These are phyloP conservation scores for Phthorimaea operculella DNA, from an alignment of 1,140 invertebrate genomes.

Conservation along the genomic window DNA sequence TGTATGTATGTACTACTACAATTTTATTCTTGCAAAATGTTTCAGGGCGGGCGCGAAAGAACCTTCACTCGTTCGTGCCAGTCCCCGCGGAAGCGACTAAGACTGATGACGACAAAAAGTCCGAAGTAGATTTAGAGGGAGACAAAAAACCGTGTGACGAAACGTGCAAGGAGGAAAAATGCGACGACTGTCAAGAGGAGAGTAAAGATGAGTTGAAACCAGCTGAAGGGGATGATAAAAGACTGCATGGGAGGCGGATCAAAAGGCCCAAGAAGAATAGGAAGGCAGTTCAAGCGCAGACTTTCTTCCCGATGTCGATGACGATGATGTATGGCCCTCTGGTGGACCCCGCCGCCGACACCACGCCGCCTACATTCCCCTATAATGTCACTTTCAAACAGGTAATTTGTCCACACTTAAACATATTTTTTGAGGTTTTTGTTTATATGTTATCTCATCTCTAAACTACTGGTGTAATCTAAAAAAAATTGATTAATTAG, in stretches of 20 bases:
- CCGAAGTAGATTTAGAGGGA: slow-evolving; percentile 24
- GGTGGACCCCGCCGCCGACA: slow-evolving; percentile 71
- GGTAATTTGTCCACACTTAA: slow-evolving; percentile 66
- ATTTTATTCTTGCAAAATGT: slow-evolving; percentile 15
- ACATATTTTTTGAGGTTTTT: too few relatives aligned
- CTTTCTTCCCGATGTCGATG: slow-evolving; percentile 86
- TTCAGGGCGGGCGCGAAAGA: slow-evolving; percentile 54
- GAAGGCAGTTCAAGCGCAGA: slow-evolving; percentile 45
- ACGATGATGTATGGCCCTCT: slow-evolving; percentile 84
- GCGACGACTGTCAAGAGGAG: slow-evolving; percentile 35
- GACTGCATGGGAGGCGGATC: slow-evolving; percentile 38
- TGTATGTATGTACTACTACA: too few relatives aligned
- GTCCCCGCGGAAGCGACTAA: slow-evolving; percentile 42
- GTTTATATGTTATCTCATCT: too few relatives aligned
- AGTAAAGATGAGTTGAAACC: slow-evolving; percentile 33
- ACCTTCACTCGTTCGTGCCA: slow-evolving; percentile 50
- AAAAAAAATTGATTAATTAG: too few relatives aligned
- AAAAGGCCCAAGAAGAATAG: slow-evolving; percentile 54
- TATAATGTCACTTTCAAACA: slow-evolving; percentile 89
- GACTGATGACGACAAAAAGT: slow-evolving; percentile 27
- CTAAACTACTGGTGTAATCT: too few relatives aligned
- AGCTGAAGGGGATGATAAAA: slow-evolving; percentile 36
- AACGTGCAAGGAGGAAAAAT: slow-evolving; percentile 44
- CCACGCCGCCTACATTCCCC: slow-evolving; percentile 75
- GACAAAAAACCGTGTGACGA: slow-evolving; percentile 45